Percentiles rank a stretch among this genome's conserved stretches.
Conservation (phyloP, 2,797 vertebrate species). For the Helostoma temminkii region DNA sequence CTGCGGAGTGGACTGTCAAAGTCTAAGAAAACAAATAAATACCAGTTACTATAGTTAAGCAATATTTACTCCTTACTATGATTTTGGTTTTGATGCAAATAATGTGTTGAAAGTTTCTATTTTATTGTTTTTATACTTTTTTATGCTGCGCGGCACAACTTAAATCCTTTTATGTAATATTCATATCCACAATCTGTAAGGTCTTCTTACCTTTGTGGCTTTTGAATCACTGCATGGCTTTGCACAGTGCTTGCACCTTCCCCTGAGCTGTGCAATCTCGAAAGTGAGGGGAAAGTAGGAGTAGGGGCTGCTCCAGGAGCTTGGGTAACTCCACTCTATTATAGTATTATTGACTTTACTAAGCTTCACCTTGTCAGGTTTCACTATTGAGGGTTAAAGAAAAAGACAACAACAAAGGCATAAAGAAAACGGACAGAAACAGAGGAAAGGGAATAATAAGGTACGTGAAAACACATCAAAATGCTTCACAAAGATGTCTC, state of each 20-base stretch:
- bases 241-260: slow-evolving; percentile 39
- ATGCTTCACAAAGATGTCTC: slow-evolving; percentile 5
- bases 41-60: not conserved
- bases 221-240: slow-evolving; percentile 41
- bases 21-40: slow-evolving; percentile 26
- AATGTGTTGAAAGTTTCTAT: not conserved
- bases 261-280: slow-evolving; percentile 69
- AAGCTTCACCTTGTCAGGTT: slow-evolving; percentile 77
- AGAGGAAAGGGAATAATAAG: too few species aligned
- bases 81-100: not conserved
- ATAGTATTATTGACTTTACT: slow-evolving; percentile 54
- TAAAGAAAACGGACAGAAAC: not conserved
- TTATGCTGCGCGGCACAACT: not conserved
- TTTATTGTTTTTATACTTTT: not conserved
- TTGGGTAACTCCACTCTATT: slow-evolving; percentile 80
- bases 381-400: slow-evolving; percentile 68
- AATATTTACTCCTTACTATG: not conserved
- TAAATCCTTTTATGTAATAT: not conserved
- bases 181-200: not conserved
- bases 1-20: slow-evolving; percentile 40
- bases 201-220: slow-evolving; percentile 56
- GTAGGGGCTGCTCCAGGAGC: slow-evolving; percentile 79
- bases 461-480: not conserved
- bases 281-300: slow-evolving; percentile 85
- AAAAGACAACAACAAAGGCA: not conserved